phyloP scores from a whole-genome alignment of 1,140 invertebrate genomes.

The Rhopalosiphum padi region DNA sequence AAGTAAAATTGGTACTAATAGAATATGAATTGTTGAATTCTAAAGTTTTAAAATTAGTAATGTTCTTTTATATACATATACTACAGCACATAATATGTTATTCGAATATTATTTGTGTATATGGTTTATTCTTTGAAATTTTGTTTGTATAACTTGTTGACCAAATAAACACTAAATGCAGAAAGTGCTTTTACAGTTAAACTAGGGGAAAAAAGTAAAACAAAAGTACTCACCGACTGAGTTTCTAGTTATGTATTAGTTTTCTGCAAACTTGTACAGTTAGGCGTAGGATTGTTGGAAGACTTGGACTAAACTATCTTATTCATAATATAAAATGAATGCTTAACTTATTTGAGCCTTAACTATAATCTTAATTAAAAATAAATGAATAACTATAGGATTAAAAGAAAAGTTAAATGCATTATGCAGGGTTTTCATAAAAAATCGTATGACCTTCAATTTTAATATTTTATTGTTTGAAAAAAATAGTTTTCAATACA shows the following conservation, averaged over 20 bases:
- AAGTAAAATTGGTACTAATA: neutral
- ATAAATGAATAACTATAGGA: neutral
- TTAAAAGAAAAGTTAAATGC: neutral
- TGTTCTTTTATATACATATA: neutral
- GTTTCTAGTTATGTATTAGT: neutral
- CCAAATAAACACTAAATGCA: neutral
- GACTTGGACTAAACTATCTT: neutral
- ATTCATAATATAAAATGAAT: neutral
- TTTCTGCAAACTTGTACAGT: neutral
- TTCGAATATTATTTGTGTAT: too few species aligned
- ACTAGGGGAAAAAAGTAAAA: neutral
- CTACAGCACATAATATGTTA: neutral
- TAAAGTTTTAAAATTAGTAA: neutral
- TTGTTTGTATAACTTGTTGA: neutral
- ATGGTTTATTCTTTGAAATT: neutral
- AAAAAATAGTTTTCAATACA: neutral
- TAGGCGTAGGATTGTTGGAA: neutral
- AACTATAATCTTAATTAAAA: neutral
- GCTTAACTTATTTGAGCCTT: neutral
- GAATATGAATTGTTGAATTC: neutral
- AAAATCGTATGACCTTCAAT: neutral
- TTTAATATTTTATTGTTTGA: neutral
- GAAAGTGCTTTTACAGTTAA: neutral
- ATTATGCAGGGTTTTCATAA: neutral
- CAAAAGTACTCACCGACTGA: neutral